Evolutionary conservation across 2,797 vertebrate species (phyloP), one percentile per base, ranked within the genome.

Genomic region (Champsocephalus gunnari): DNA sequence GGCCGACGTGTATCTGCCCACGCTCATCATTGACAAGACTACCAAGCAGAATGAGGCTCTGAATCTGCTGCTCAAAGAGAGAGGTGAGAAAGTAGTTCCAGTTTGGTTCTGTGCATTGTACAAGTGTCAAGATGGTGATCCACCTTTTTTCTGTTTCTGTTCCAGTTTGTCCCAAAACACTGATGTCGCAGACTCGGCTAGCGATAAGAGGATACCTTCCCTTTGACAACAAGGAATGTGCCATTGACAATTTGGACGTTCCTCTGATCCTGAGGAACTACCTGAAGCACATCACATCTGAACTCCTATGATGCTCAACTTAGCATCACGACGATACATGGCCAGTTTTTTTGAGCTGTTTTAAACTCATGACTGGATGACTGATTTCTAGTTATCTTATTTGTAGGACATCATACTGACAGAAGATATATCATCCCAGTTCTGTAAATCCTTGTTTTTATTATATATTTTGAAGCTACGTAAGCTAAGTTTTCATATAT

Each of bases 121-220:
- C 66, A 41, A 34, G 5, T 21, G 0, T 77, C 11, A 60, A 28
- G 56, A 47, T 6, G n/a, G 8, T 74, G 12, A 72, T 19, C 19
- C 9, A 66, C 1, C 1, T 62, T 56, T 47, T 82, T 8, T 77
- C 10, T 81, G 1, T 65, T 65, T 69, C 66, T 70, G 6, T 58
- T 71, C 47, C 92, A 99, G 98, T 94, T 85, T 90, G 91, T 66
- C 97, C 98, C 82, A 96, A 94, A 83, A 95, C 97, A 34, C 90
- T 99, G 94, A 96, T 98, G 95, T 97, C 97, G 8, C 98, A 98
- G 71, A 89, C 94, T 34, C 93, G 97, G 14, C 92, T 98, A 71
- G 93, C 87, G 2, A 89, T 97, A 63, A 83, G 94, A 86, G 95
- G 93, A 64, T 82, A 91, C 77, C 83, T 99, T 77, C 84, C 75